These are phyloP conservation scores for Calameuta idolon DNA, from an alignment of 2,888 invertebrate species.

Conservation along the genomic window DNA sequence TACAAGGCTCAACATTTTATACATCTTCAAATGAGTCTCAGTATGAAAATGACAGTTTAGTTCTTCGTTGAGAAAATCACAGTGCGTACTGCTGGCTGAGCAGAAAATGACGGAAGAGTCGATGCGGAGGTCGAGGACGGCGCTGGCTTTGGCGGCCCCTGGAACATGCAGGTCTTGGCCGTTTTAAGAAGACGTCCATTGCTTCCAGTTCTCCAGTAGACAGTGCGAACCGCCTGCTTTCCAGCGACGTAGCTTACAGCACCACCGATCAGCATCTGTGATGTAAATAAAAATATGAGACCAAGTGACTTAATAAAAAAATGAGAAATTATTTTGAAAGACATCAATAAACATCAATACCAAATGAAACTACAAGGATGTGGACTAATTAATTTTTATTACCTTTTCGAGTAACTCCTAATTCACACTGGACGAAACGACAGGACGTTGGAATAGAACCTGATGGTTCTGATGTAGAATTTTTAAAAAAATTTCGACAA, in stretches of 20 bases:
- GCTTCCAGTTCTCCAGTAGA: constrained; percentile 76
- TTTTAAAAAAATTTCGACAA: background rate
- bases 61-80: constrained; percentile 20
- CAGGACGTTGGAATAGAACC: constrained; percentile 43
- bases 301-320: background rate
- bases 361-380: constrained; percentile 1
- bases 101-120: background rate
- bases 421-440: constrained; percentile 33
- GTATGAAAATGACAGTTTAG: constrained; percentile 10
- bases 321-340: background rate
- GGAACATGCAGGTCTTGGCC: constrained; percentile 56
- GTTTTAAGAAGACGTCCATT: constrained; percentile 55
- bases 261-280: constrained; percentile 73
- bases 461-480: constrained; percentile 36
- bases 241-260: constrained; percentile 80
- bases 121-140: constrained; percentile 51
- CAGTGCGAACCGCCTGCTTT: constrained; percentile 80
- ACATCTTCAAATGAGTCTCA: background rate
- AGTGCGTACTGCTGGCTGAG: constrained; percentile 9
- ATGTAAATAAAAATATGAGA: constrained; percentile 11
- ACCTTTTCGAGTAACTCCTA: constrained; percentile 36
- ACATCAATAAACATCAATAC: background rate
- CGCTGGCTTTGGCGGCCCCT: constrained; percentile 57
- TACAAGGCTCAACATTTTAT: constrained; percentile 30
- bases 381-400: background rate